Evolutionary conservation across 1,140 invertebrate species (phyloP), one percentile per base, ranked within the genome.

Genomic region (Rhizoglyphus robini): DNA sequence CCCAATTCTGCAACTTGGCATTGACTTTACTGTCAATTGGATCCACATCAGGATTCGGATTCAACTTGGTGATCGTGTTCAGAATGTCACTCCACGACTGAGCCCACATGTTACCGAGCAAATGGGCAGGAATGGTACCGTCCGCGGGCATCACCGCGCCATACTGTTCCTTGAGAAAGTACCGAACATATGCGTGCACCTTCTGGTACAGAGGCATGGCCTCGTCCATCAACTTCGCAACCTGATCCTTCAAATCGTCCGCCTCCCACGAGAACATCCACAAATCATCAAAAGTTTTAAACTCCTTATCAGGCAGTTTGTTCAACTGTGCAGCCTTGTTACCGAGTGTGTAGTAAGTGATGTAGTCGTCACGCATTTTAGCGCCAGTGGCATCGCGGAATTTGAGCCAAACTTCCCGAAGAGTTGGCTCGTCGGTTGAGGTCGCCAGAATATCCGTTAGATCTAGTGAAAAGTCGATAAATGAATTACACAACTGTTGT

Each of bases 31-130:
- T 81, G 74, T 91, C 84, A 1, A 86, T 76, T 29, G 83, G 76
- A 15, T 82, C 76, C 67, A 84, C 84, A 4, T 85, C 81, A 0
- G 86, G 86, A 74, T 83, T 90, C 0, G 90, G 90, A 8, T 82
- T 78, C 0, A 83, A 82, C 18, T 87, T 79, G 20, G 57, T 34
- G 4, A 63, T 3, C 3, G 20, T 60, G 41, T 90, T 85, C 51
- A 88, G 84, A 32, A 93, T 81, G 69, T 88, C 85, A 20, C 75
- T 77, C 91, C 90, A 96, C 0, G 81, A 80, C 75, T 95, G 89
- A 0, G 86, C 87, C 90, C 90, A 95, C 85, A 95, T 88, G 72
- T 95, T 92, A 29, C 90, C 88, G 11, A 95, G 79, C 1, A 96
- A 75, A 80, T 96, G 91, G n/a, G 89, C 90, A 0, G 91, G 90